Conservation (phyloP, 2,113 vertebrate genomes). For the Gavia stellata region DNA sequence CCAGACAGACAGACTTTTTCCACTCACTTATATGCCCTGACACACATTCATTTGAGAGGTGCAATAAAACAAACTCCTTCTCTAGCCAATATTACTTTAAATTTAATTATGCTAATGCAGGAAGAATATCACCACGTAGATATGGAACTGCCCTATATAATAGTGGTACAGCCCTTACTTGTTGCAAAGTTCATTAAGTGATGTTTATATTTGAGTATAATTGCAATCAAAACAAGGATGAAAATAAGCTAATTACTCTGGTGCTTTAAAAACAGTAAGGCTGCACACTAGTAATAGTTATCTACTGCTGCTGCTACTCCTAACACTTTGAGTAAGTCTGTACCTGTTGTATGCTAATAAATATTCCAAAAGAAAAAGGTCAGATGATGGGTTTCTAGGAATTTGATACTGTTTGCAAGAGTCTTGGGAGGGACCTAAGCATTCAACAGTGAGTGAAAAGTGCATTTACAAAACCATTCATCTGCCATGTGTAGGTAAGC, state of each 20-base stretch:
- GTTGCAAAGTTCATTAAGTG: background rate
- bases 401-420: background rate
- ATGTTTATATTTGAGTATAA: background rate
- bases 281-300: background rate
- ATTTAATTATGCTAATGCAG: background rate
- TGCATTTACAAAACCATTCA: background rate
- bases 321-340: background rate
- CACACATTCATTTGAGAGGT: background rate
- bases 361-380: conserved; percentile 7
- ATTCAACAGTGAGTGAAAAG: background rate
- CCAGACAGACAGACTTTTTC: conserved; percentile 43
- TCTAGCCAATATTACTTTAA: background rate
- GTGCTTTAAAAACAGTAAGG: background rate
- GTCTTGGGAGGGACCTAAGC: background rate
- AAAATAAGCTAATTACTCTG: background rate
- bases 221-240: background rate
- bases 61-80: background rate
- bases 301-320: background rate
- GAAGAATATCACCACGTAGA: background rate
- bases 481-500: background rate
- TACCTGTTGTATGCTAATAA: background rate
- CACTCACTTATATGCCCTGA: conserved; percentile 5
- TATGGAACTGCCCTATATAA: background rate
- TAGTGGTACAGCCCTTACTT: background rate
- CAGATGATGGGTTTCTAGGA: background rate